Evolutionary conservation across 2,113 vertebrate species (phyloP).

Genomic region (Perca flavescens): DNA sequence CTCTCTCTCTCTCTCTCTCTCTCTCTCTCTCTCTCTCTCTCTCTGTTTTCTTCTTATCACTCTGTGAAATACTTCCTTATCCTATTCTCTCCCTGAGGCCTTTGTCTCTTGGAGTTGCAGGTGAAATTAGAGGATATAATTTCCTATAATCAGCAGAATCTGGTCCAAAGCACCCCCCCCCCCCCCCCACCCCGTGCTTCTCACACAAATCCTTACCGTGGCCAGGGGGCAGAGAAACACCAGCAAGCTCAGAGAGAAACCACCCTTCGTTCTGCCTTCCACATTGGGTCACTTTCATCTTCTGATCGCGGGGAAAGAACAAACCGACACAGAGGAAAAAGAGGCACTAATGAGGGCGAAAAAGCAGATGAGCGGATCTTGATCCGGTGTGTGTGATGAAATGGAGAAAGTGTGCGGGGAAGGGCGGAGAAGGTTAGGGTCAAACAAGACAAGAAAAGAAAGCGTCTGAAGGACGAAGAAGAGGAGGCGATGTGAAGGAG

Average conservation of each 20-base stretch:
- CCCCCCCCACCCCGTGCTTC: conserved; percentile 22
- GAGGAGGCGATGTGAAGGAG: conserved; percentile 43
- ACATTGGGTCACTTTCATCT: conserved; percentile 76
- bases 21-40: too few relatives aligned
- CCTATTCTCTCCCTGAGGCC: conserved; percentile 66
- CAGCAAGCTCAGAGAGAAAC: conserved; percentile 63
- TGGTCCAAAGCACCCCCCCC: conserved; percentile 48
- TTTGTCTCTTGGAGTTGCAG: conserved; percentile 78
- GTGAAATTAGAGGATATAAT: conserved; percentile 80
- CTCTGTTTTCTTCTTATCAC: conserved; percentile 62
- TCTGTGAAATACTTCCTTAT: conserved; percentile 72
- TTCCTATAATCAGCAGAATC: conserved; percentile 84
- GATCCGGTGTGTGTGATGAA: conserved; percentile 36
- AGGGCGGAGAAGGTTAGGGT: conserved; percentile 37
- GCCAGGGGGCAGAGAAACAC: conserved; percentile 68
- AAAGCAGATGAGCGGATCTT: conserved; percentile 40
- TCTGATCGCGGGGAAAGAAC: conserved; percentile 56
- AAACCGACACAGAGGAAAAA: conserved; percentile 51
- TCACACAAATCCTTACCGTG: conserved; percentile 50
- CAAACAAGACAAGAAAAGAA: conserved; percentile 21
- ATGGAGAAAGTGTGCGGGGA: conserved; percentile 21
- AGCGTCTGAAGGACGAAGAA: conserved; percentile 27
- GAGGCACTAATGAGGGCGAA: conserved; percentile 65
- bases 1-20: conserved; percentile 29
- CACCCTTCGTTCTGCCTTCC: conserved; percentile 47